A percentile compares a stretch with the other conserved stretches of the same genome.
These are phyloP conservation scores for Plodia interpunctella DNA, from an alignment of 1,140 invertebrate genomes.

Conservation along the genomic window DNA sequence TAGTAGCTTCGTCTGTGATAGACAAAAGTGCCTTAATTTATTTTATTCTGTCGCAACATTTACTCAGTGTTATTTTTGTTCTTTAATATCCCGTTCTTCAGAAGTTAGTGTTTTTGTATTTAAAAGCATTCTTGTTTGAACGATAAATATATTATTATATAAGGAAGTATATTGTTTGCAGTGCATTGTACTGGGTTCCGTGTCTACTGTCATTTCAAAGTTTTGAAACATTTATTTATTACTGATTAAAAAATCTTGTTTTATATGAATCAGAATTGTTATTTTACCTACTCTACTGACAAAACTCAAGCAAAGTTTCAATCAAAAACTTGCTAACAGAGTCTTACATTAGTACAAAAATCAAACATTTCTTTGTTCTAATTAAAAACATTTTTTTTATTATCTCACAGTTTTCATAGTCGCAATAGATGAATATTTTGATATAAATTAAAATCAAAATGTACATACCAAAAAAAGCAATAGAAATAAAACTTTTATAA, in stretches of 20 bases:
- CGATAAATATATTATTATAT: background rate
- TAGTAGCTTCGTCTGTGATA: slow-evolving; percentile 49
- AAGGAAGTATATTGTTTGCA: background rate
- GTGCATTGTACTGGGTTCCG: no score
- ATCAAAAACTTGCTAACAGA: no score
- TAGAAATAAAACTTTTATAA: no score
- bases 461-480: no score
- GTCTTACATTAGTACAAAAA: no score
- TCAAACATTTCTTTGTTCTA: no score
- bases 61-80: slow-evolving; percentile 9
- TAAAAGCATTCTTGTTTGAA: slow-evolving; percentile 16
- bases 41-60: slow-evolving; percentile 17
- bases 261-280: background rate
- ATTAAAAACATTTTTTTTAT: no score
- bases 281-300: slow-evolving; percentile 17
- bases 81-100: slow-evolving; percentile 11
- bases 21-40: slow-evolving; percentile 55
- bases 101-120: slow-evolving; percentile 23
- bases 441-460: no score
- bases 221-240: background rate
- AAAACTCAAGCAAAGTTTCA: no score
- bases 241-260: background rate
- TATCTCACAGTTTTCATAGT: no score
- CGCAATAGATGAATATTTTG: no score
- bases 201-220: background rate